Evolutionary conservation across 2,888 invertebrate genomes (phyloP).

Genomic region (Acronicta leporina): DNA sequence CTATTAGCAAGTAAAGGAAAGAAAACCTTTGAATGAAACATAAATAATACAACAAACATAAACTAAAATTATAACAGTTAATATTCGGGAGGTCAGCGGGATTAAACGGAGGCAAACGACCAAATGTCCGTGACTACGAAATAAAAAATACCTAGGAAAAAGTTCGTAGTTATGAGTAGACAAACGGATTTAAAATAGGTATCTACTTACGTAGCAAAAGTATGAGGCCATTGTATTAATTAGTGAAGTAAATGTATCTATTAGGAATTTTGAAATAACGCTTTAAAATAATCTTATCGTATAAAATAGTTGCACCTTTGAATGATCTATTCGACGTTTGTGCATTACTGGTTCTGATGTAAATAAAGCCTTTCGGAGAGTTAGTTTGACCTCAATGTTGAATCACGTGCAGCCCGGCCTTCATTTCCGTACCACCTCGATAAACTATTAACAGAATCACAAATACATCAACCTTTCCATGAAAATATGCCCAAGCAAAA

Average conservation of each 20-base stretch:
- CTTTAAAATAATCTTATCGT: neutral
- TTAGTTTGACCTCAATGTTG: constrained; percentile 68
- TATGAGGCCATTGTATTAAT: neutral
- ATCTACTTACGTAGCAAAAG: neutral
- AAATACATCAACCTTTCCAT: constrained; percentile 21
- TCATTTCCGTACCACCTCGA: constrained; percentile 52
- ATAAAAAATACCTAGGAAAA: constrained; percentile 17
- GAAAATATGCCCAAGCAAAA: too few relatives aligned
- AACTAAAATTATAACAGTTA: neutral
- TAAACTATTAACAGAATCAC: constrained; percentile 27
- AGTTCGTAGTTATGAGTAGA: constrained; percentile 2
- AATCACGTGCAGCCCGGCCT: constrained; percentile 75
- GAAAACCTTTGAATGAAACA: neutral
- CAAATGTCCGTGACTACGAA: constrained; percentile 52
- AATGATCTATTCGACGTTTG: constrained; percentile 4
- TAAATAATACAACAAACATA: too few relatives aligned
- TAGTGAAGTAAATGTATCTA: neutral
- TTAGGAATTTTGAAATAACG: neutral
- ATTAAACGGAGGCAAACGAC: constrained; percentile 41
- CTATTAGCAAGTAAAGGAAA: constrained; percentile 8
- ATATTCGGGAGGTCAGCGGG: constrained; percentile 20
- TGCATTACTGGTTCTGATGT: constrained; percentile 40
- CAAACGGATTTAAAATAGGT: constrained; percentile 1
- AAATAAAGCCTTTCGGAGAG: constrained; percentile 55
- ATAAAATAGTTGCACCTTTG: neutral